Evolutionary conservation across 2,888 invertebrate species (phyloP).

Genomic region (Protodeltote pygarga): DNA sequence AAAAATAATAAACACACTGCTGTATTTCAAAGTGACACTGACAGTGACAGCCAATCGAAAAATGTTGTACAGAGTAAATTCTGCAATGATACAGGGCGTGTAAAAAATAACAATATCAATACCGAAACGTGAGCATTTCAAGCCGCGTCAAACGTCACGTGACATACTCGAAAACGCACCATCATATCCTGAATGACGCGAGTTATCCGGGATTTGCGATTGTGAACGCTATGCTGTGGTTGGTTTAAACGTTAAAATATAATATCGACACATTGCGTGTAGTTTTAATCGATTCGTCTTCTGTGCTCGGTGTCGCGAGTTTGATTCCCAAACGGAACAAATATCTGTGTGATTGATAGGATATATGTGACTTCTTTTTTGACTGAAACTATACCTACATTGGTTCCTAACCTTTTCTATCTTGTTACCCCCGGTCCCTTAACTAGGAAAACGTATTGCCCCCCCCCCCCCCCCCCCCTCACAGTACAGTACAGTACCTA

Average conservation of each 20-base stretch:
- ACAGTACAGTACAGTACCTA: no score
- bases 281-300: background rate
- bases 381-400: no score
- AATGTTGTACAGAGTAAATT: slow-evolving; percentile 7
- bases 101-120: slow-evolving; percentile 52
- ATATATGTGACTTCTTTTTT: no score
- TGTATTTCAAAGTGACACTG: no score
- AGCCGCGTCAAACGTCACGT: slow-evolving; percentile 64
- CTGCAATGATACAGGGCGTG: slow-evolving; percentile 35
- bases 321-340: no score
- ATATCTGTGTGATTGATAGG: no score
- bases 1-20: no score
- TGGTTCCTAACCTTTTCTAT: no score
- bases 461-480: no score
- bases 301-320: no score
- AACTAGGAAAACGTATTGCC: no score
- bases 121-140: slow-evolving; percentile 64
- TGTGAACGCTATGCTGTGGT: slow-evolving; percentile 5
- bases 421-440: no score
- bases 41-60: slow-evolving; percentile 6
- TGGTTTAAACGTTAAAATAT: background rate
- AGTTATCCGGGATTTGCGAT: slow-evolving; percentile 1
- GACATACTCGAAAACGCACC: slow-evolving; percentile 70
- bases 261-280: background rate
- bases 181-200: slow-evolving; percentile 70